phyloP scores from a whole-genome alignment of 2,797 vertebrate species.

The Morus bassanus region DNA sequence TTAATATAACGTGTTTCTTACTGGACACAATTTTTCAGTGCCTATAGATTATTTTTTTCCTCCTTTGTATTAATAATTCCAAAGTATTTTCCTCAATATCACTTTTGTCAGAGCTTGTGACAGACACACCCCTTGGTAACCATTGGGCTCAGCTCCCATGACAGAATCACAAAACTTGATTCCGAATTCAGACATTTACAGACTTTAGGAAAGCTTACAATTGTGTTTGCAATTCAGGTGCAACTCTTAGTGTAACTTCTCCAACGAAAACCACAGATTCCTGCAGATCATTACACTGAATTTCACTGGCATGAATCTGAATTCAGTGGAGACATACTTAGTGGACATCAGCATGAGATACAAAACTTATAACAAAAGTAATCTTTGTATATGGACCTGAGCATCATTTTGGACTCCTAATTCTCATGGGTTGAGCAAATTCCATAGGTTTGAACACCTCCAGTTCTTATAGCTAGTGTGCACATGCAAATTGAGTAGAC shows the following conservation, averaged over 20 bases:
- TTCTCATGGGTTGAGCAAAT: neutral
- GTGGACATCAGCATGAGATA: neutral
- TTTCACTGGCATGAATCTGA: neutral
- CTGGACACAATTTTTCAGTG: neutral
- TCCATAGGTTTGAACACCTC: neutral
- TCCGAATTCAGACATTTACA: neutral
- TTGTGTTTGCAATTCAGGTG: neutral
- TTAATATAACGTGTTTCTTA: neutral
- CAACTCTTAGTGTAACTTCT: neutral
- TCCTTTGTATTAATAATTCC: neutral
- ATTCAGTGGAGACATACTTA: neutral
- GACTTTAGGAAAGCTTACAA: neutral
- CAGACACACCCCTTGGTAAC: neutral
- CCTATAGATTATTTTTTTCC: neutral
- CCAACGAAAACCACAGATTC: neutral
- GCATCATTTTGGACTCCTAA: neutral
- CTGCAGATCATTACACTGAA: neutral
- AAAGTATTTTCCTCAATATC: neutral
- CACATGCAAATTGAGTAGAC: neutral
- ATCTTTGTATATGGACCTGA: neutral
- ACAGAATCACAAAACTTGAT: neutral
- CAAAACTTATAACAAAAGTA: neutral
- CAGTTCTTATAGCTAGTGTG: neutral
- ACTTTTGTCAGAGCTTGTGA: neutral
- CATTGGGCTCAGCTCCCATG: neutral